phyloP scores from a whole-genome alignment of 2,888 invertebrate genomes.

The Andrena fulva region DNA sequence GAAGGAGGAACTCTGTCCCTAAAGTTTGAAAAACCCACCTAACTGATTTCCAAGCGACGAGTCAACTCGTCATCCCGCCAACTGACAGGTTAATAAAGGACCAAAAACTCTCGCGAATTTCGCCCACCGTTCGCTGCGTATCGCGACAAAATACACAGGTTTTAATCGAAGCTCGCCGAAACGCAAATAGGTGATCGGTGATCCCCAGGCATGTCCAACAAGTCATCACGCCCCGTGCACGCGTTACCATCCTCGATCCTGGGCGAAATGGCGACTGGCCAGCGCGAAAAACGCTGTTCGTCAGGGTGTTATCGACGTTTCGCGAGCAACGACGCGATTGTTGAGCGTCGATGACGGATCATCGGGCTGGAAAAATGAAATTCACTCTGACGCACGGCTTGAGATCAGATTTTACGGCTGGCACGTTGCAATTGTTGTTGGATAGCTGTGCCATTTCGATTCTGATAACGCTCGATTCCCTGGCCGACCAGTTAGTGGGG shows the following conservation, averaged over 20 bases:
- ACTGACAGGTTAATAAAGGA: too few relatives aligned
- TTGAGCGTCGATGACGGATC: slow-evolving; percentile 41
- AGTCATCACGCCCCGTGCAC: not conserved
- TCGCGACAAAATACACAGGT: not conserved
- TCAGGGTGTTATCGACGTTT: slow-evolving; percentile 32
- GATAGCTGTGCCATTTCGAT: not conserved
- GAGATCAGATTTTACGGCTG: slow-evolving; percentile 16
- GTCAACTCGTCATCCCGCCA: too few relatives aligned
- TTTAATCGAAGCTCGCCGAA: not conserved
- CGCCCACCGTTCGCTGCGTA: too few relatives aligned
- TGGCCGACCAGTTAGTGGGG: too few relatives aligned
- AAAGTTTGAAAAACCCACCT: too few relatives aligned
- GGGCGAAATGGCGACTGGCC: slow-evolving; percentile 3
- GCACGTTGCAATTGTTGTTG: slow-evolving; percentile 7
- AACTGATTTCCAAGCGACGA: too few relatives aligned
- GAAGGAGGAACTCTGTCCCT: too few relatives aligned
- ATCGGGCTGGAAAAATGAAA: slow-evolving; percentile 48
- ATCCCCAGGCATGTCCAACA: slow-evolving; percentile 1
- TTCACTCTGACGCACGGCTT: slow-evolving; percentile 33
- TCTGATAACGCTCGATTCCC: too few relatives aligned
- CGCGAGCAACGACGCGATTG: slow-evolving; percentile 15
- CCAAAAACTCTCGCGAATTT: not conserved
- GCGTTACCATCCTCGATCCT: not conserved
- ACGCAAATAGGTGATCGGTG: not conserved
- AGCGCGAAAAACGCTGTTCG: slow-evolving; percentile 17